These are phyloP conservation scores for Phoenicopterus ruber DNA, from an alignment of 2,113 vertebrate species.

Conservation along the genomic window DNA sequence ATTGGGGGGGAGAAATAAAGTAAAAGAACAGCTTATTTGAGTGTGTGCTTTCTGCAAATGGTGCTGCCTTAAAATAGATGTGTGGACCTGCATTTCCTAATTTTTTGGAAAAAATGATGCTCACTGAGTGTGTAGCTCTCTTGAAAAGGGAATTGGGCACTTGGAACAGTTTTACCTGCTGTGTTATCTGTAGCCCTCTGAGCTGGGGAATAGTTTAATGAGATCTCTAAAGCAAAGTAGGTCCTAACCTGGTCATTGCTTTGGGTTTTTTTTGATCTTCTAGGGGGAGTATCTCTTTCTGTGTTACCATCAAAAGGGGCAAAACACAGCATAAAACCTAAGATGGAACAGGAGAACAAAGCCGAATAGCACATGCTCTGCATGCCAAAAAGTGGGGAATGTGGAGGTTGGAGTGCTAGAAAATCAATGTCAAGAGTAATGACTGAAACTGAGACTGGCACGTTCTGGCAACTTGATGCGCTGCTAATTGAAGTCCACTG, in stretches of 20 bases:
- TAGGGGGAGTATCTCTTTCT: background rate
- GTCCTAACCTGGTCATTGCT: background rate
- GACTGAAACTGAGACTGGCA: background rate
- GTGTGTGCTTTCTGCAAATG: background rate
- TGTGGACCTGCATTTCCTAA: background rate
- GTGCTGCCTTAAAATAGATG: background rate
- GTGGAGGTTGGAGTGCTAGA: background rate
- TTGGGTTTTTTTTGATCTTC: background rate
- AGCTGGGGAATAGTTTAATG: background rate
- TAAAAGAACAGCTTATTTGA: background rate
- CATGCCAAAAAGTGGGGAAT: background rate
- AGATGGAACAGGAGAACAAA: background rate
- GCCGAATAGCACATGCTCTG: no score
- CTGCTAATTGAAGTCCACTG: background rate
- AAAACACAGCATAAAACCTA: background rate
- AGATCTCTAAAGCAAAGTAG: background rate
- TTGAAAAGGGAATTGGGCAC: background rate
- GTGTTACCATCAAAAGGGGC: background rate
- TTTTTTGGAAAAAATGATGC: background rate
- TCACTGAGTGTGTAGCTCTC: background rate
- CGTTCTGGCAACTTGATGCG: background rate
- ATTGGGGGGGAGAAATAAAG: background rate
- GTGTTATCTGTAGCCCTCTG: background rate
- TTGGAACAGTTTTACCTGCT: background rate
- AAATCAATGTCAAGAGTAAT: background rate